Conservation (phyloP, 2,888 invertebrate genomes). For the Metopia argyrocephala region DNA sequence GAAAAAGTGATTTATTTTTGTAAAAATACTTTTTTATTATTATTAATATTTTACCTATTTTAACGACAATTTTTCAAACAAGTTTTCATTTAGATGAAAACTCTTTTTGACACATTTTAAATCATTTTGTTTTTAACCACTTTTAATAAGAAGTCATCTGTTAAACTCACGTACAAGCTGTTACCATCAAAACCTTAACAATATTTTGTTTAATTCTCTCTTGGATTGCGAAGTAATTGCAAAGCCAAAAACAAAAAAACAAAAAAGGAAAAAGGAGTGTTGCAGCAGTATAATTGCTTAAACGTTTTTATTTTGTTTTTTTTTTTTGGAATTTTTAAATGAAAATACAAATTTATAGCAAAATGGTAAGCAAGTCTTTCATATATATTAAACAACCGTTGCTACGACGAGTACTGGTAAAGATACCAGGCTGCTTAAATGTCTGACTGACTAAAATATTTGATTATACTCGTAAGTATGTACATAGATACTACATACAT, state of each 20-base stretch:
- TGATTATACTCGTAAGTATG: neutral
- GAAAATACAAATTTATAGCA: conserved; percentile 33
- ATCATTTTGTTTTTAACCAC: neutral
- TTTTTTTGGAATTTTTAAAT: conserved; percentile 48
- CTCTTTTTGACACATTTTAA: neutral
- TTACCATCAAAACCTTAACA: conserved; percentile 16
- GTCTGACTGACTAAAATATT: neutral
- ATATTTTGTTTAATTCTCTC: neutral
- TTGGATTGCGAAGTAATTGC: conserved; percentile 3
- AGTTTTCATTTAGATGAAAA: neutral
- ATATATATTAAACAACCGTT: conserved; percentile 15
- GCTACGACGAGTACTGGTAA: neutral
- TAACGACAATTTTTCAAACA: no score
- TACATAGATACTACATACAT: conserved; percentile 13
- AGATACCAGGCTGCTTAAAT: conserved; percentile 4
- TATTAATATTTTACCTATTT: no score
- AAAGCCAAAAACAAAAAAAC: conserved; percentile 11
- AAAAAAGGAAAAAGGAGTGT: conserved; percentile 9
- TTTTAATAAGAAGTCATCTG: conserved; percentile 16
- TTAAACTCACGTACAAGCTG: conserved; percentile 41
- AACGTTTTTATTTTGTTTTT: conserved; percentile 50
- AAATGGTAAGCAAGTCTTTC: conserved; percentile 13
- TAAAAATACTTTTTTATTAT: no score
- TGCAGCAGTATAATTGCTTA: conserved; percentile 48
- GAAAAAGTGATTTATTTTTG: no score